Base-by-base conservation (phyloP, 92 coral and sea anemone species). In the Plumapathes pennacea region DNA sequence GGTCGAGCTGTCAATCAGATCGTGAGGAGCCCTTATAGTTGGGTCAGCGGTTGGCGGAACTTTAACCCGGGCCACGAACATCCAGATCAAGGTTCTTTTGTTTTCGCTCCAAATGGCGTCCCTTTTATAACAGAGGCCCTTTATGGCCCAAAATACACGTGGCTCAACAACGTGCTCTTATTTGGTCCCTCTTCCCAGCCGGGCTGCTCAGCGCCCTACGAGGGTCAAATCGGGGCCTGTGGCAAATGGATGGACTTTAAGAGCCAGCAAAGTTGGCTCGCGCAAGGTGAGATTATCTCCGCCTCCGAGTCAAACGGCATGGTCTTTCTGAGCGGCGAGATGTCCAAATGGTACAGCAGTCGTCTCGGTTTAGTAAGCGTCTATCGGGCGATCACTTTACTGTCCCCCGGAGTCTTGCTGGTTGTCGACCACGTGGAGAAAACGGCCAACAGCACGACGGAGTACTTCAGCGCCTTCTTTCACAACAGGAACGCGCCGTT, bases 41-140 rank as follows among this genome's bases (percentile, higher is more conserved):
- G 84, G 85, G 65, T 71, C 6, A 42, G 38, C 36, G 87, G 89
- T 5, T 74, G 76, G 83, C 57, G 52, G 25, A 57, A 56, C 38
- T 80, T 91, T 23, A 76, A 64, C 15, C 91, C 97, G 15, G 97
- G 97, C 2, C 97, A 91, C 44, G 97, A 91, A 42, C 97, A 91
- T 25, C 96, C 97, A 14, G 97, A 91, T 43, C 97, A 91, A 38
- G 97, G 97, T 0, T 83, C 95, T 0, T 91, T 91, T 52, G 89
- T 81, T 2, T 91, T 78, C 54, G 75, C 62, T 3, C 81, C 96
- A 21, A 67, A 67, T 14, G 97, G 95, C 4, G 58, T 78, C 3
- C 83, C 96, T 3, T 85, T 91, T 14, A 68, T 91, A 10, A 88
- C 92, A 6, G 97, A 89, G 38, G 62, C 88, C 18, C 73, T 89